Percentiles rank a stretch among this genome's conserved stretches.
Conservation (phyloP, 1,140 invertebrate species). For the Semibalanus balanoides region DNA sequence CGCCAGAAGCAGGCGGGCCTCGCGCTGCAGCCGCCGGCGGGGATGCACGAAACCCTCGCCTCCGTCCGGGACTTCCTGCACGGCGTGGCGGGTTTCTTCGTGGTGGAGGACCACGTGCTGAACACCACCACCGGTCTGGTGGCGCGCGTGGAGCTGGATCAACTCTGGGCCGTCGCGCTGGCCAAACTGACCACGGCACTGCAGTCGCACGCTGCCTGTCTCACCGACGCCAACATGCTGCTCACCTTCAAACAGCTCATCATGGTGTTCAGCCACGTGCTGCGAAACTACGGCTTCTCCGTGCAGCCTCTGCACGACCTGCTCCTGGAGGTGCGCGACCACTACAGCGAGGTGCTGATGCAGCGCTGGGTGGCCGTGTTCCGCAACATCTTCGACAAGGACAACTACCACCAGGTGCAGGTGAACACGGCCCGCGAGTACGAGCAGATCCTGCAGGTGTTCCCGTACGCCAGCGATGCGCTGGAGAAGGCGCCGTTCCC, state of each 20-base stretch:
- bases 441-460: conserved; percentile 71
- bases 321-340: conserved; percentile 86
- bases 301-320: conserved; percentile 77
- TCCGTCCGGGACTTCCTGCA: conserved; percentile 79
- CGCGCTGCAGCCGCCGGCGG: conserved; percentile 60
- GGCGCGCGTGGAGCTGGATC: conserved; percentile 73
- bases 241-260: conserved; percentile 80
- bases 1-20: conserved; percentile 82
- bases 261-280: conserved; percentile 85
- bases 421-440: conserved; percentile 58
- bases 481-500: conserved; percentile 78
- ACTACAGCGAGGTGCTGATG: conserved; percentile 94
- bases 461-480: conserved; percentile 64
- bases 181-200: conserved; percentile 65
- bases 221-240: conserved; percentile 83
- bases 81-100: conserved; percentile 85
- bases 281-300: conserved; percentile 80
- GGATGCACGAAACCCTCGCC: conserved; percentile 50
- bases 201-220: conserved; percentile 44
- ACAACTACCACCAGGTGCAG: conserved; percentile 84
- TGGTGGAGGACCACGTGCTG: conserved; percentile 91
- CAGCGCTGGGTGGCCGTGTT: conserved; percentile 91
- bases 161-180: conserved; percentile 76
- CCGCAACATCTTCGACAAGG: conserved; percentile 81
- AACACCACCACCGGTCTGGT: conserved; percentile 90